Conservation (phyloP, 2,888 invertebrate species). For the Lapara coniferarum region DNA sequence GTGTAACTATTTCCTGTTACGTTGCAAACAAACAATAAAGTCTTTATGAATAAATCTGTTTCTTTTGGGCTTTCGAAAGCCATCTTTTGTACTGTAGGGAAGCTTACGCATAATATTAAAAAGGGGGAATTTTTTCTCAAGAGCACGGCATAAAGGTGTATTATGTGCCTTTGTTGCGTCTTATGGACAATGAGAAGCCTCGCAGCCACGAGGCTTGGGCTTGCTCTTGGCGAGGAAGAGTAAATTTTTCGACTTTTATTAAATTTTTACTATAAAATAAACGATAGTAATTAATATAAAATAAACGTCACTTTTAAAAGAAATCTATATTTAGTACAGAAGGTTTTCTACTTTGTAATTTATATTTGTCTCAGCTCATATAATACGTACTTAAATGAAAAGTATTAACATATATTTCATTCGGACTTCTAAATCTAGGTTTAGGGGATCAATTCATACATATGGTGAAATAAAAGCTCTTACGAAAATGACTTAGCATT, state of each 20-base stretch:
- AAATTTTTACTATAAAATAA: no score
- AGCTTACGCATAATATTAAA: constrained; percentile 35
- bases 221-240: constrained; percentile 38
- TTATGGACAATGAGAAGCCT: constrained; percentile 44
- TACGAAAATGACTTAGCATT: not conserved
- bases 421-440: not conserved
- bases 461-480: not conserved
- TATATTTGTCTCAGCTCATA: no score
- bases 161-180: constrained; percentile 42
- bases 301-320: no score
- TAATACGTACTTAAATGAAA: no score
- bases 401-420: no score
- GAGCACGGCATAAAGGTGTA: constrained; percentile 39
- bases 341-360: no score
- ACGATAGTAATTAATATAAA: no score
- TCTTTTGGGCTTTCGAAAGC: constrained; percentile 22
- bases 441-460: not conserved
- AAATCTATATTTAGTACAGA: no score
- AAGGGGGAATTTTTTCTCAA: constrained; percentile 35
- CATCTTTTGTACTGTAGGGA: constrained; percentile 26
- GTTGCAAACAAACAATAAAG: not conserved
- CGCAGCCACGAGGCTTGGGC: constrained; percentile 39
- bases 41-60: constrained; percentile 14
- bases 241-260: constrained; percentile 38
- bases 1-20: not conserved